These are phyloP conservation scores for Fulica atra DNA, from an alignment of 2,113 vertebrate species.

Conservation along the genomic window DNA sequence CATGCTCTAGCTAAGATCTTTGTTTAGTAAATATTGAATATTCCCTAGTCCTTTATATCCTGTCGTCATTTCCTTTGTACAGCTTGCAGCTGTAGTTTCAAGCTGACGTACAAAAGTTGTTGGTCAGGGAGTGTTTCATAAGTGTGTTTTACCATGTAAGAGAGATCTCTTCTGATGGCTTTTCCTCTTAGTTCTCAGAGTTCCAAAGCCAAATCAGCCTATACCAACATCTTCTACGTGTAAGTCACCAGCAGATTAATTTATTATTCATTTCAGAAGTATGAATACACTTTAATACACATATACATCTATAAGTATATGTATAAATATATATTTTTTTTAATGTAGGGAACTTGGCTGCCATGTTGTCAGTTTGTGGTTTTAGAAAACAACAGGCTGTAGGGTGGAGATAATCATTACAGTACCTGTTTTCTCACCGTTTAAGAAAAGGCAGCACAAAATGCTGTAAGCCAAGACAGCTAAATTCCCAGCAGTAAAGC, in stretches of 20 bases:
- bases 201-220: neutral
- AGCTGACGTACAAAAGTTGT: neutral
- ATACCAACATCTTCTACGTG: neutral
- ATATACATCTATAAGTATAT: neutral
- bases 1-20: slow-evolving; percentile 29
- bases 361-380: neutral
- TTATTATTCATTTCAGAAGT: neutral
- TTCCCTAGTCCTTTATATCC: slow-evolving; percentile 62
- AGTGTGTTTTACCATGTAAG: neutral
- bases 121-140: slow-evolving; percentile 3
- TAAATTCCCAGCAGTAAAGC: neutral
- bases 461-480: neutral
- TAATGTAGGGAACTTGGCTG: neutral
- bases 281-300: neutral
- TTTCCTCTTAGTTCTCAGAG: neutral
- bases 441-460: neutral
- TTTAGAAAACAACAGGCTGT: slow-evolving; percentile 10
- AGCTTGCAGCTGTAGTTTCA: slow-evolving; percentile 55
- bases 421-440: neutral
- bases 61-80: slow-evolving; percentile 61
- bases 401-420: slow-evolving; percentile 3
- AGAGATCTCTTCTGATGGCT: neutral
- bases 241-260: neutral
- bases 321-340: neutral
- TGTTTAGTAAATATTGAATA: slow-evolving; percentile 70